Percentiles rank a stretch among this genome's conserved stretches.
These are phyloP conservation scores for Andrena praecox DNA, from an alignment of 2,888 invertebrate species.

Conservation along the genomic window DNA sequence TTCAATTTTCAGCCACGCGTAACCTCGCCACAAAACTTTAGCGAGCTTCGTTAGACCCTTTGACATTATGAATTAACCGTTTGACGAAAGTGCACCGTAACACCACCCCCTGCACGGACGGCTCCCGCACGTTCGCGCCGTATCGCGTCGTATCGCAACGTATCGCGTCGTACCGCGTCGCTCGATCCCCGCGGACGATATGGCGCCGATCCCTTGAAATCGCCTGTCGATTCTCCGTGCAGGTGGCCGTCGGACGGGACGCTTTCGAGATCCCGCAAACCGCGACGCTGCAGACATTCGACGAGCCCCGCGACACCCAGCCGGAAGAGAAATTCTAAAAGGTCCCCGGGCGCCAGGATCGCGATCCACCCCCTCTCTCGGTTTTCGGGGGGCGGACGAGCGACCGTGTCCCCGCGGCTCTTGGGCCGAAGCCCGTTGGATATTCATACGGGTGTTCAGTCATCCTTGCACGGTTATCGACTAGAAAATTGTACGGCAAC, in stretches of 20 bases:
- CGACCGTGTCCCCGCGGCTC: not conserved
- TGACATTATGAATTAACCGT: not conserved
- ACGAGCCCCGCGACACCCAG: conserved; percentile 31
- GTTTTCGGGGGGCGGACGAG: conserved; percentile 12
- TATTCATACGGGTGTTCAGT: conserved; percentile 59
- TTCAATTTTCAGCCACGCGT: conserved; percentile 51
- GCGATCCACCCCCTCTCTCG: not conserved
- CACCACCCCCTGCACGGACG: conserved; percentile 38
- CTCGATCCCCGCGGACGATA: not conserved
- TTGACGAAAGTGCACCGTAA: conserved; percentile 3
- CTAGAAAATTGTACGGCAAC: conserved; percentile 66
- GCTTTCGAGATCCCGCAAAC: conserved; percentile 42
- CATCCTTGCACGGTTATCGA: conserved; percentile 75
- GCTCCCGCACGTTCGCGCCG: not conserved
- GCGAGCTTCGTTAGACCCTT: conserved; percentile 20
- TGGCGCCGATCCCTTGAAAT: not conserved
- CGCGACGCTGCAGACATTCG: conserved; percentile 50
- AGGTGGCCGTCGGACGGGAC: conserved; percentile 34
- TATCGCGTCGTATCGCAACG: too few relatives aligned
- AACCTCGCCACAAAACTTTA: conserved; percentile 23
- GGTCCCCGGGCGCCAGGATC: not conserved
- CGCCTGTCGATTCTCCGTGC: conserved; percentile 26
- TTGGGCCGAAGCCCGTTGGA: conserved; percentile 35
- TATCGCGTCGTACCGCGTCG: too few relatives aligned
- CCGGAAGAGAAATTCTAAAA: conserved; percentile 42